Conservation (phyloP, 2,888 invertebrate species). For the Invenusta paracnida region DNA sequence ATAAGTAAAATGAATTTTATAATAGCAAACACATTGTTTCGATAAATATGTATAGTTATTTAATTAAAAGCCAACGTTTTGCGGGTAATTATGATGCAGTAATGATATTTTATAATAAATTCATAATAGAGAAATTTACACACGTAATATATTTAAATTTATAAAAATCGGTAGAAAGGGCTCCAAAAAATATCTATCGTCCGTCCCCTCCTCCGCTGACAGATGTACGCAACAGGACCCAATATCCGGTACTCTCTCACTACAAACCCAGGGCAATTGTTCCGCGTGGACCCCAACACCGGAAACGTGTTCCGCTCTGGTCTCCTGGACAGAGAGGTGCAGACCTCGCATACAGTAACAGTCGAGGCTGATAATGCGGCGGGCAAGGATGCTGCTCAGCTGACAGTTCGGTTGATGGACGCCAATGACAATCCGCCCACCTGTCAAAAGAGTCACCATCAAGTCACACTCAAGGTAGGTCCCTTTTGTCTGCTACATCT, state of each 20-base stretch:
- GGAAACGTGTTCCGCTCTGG: not conserved
- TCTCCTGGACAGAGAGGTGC: not conserved
- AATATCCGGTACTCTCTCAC: not conserved
- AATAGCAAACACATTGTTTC: too few relatives aligned
- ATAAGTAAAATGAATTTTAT: too few relatives aligned
- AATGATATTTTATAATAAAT: too few relatives aligned
- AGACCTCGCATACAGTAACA: not conserved
- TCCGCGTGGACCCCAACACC: not conserved
- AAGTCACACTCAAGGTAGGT: not conserved
- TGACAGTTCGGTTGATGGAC: not conserved
- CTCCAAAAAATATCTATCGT: too few relatives aligned
- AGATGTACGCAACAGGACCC: conserved; percentile 1
- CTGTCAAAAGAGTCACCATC: not conserved
- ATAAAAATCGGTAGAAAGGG: too few relatives aligned
- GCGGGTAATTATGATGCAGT: too few relatives aligned
- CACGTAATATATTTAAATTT: too few relatives aligned
- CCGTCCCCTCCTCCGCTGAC: not conserved
- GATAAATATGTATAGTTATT: too few relatives aligned
- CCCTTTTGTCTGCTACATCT: too few relatives aligned
- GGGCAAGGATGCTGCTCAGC: not conserved
- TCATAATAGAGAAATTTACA: too few relatives aligned
- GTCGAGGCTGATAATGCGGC: not conserved
- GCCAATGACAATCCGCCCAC: not conserved
- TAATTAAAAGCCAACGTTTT: too few relatives aligned
- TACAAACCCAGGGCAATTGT: not conserved